These are phyloP conservation scores for Siniperca undulata DNA, from an alignment of 2,797 vertebrate species.

Conservation along the genomic window DNA sequence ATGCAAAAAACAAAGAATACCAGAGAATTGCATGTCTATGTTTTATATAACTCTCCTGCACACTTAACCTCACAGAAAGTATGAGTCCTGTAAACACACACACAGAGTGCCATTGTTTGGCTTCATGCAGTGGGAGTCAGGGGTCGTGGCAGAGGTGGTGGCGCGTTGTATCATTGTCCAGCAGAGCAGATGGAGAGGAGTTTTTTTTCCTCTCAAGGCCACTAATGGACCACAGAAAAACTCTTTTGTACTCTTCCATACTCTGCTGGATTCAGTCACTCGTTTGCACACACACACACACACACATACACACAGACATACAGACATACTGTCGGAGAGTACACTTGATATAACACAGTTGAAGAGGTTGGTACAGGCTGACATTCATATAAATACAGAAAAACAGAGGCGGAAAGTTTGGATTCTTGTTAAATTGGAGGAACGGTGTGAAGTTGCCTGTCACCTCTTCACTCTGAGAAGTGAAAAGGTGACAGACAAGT, in stretches of 20 bases:
- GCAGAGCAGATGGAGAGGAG: constrained; percentile 46
- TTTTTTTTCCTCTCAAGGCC: constrained; percentile 26
- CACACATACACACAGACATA: not conserved
- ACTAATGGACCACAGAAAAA: constrained; percentile 42
- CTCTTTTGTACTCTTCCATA: constrained; percentile 12
- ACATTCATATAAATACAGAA: not conserved
- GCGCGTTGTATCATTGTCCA: constrained; percentile 32
- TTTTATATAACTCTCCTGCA: not conserved
- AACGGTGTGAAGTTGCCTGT: constrained; percentile 10
- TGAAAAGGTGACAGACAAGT: constrained; percentile 34
- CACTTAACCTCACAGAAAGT: not conserved
- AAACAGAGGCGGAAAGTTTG: constrained; percentile 22
- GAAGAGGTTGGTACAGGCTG: constrained; percentile 14
- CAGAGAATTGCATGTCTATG: not conserved
- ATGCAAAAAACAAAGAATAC: not conserved
- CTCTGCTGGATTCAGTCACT: constrained; percentile 15
- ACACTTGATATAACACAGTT: not conserved
- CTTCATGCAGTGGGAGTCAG: constrained; percentile 17
- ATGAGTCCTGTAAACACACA: not conserved
- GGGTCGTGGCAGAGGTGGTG: constrained; percentile 40
- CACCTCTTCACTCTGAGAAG: constrained; percentile 19
- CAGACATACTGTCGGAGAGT: not conserved
- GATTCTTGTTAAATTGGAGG: constrained; percentile 34
- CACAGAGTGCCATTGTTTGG: constrained; percentile 21
- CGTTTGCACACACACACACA: not conserved